Conservation (phyloP, 2,888 invertebrate genomes). For the Rhagium mordax region DNA sequence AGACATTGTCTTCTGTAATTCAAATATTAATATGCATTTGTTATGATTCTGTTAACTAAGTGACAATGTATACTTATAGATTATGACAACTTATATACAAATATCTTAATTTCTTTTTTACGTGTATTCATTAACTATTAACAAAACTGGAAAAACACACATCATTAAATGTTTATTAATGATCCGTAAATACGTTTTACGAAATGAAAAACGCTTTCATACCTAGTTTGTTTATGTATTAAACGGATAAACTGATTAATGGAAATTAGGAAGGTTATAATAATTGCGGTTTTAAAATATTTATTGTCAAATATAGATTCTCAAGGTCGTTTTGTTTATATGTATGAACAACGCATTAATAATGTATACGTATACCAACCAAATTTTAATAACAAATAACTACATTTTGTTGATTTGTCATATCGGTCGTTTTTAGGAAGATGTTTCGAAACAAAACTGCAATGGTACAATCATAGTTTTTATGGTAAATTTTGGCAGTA, state of each 20-base stretch:
- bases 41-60: constrained; percentile 4
- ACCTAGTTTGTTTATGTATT: constrained; percentile 11
- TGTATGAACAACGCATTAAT: constrained; percentile 8
- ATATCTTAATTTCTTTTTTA: constrained; percentile 9
- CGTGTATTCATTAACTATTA: constrained; percentile 7
- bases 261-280: constrained; percentile 30
- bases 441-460: no score
- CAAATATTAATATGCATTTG: constrained; percentile 25
- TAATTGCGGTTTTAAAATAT: constrained; percentile 26
- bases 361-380: not conserved
- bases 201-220: not conserved
- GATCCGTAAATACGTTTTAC: not conserved
- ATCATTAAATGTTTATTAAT: not conserved
- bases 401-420: no score
- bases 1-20: constrained; percentile 21
- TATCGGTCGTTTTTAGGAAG: no score
- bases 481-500: no score
- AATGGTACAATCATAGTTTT: no score
- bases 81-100: constrained; percentile 9
- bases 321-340: constrained; percentile 27
- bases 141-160: constrained; percentile 15
- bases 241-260: not conserved
- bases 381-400: no score
- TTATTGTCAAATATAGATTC: constrained; percentile 10
- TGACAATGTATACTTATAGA: constrained; percentile 19